phyloP scores from a whole-genome alignment of 2,888 invertebrate genomes.

The Serripes groenlandicus region DNA sequence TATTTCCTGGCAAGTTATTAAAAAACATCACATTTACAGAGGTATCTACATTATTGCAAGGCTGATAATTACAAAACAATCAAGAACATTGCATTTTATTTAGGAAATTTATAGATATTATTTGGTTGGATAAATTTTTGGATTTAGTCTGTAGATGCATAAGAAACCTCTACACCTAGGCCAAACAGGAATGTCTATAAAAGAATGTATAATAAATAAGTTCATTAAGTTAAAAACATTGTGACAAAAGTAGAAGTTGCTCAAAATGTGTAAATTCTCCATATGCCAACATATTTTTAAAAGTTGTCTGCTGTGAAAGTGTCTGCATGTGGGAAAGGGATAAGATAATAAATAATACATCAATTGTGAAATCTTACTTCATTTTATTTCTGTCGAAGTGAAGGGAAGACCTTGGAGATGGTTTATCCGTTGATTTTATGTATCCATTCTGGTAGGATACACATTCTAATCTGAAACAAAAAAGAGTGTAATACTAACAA shows the following conservation, averaged over 20 bases:
- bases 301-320: neutral
- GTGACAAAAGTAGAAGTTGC: neutral
- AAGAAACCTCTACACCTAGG: too few relatives aligned
- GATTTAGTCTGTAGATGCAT: too few relatives aligned
- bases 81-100: too few relatives aligned
- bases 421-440: conserved; percentile 73
- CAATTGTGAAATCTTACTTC: conserved; percentile 33
- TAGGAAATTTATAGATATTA: too few relatives aligned
- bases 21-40: too few relatives aligned
- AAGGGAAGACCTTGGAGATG: conserved; percentile 82
- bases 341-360: neutral
- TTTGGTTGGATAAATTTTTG: too few relatives aligned
- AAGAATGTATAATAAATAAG: too few relatives aligned
- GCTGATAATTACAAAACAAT: too few relatives aligned
- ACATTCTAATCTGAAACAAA: conserved; percentile 77
- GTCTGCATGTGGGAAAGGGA: neutral
- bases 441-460: conserved; percentile 77
- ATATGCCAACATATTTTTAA: neutral
- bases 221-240: too few relatives aligned
- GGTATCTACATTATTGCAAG: too few relatives aligned
- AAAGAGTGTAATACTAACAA: neutral
- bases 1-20: too few relatives aligned
- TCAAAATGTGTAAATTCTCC: neutral
- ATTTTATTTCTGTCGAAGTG: conserved; percentile 87
- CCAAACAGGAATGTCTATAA: too few relatives aligned